phyloP scores from a whole-genome alignment of 2,888 invertebrate species.

The Spilarctia lutea region DNA sequence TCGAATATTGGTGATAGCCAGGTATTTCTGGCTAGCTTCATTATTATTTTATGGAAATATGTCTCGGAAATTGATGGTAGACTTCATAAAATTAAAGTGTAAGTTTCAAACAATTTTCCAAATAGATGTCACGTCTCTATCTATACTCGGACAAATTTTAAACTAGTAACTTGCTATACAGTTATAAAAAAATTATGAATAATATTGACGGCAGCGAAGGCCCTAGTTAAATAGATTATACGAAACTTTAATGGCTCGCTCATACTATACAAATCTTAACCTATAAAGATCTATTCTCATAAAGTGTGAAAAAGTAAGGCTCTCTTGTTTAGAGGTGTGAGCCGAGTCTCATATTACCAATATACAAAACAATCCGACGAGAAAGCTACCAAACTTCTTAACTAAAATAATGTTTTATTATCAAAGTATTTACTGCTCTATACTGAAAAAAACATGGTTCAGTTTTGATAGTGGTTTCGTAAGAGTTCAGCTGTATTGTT shows the following conservation, averaged over 20 bases:
- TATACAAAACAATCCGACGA: constrained; percentile 77
- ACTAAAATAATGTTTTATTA: constrained; percentile 34
- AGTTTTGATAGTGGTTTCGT: constrained; percentile 51
- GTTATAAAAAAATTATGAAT: constrained; percentile 35
- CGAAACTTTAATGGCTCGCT: constrained; percentile 67
- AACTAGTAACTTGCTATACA: constrained; percentile 30
- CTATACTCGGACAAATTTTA: constrained; percentile 29
- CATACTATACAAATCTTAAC: constrained; percentile 55
- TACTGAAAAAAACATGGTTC: constrained; percentile 54
- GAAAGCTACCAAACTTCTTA: constrained; percentile 56
- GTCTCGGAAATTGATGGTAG: constrained; percentile 39
- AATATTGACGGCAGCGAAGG: constrained; percentile 31
- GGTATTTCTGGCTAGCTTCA: constrained; percentile 72
- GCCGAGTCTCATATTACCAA: constrained; percentile 83
- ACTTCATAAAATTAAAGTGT: constrained; percentile 34
- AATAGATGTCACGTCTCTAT: constrained; percentile 27
- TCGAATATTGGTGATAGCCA: constrained; percentile 69
- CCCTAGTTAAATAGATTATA: constrained; percentile 47
- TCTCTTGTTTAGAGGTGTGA: constrained; percentile 82
- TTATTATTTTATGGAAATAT: constrained; percentile 72
- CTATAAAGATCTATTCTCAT: constrained; percentile 67
- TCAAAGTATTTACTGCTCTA: constrained; percentile 58
- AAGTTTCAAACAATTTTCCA: constrained; percentile 49
- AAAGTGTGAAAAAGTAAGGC: constrained; percentile 79
- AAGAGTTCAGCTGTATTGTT: constrained; percentile 63